Evolutionary conservation across 2,113 vertebrate species (phyloP).

Genomic region (Solea senegalensis): DNA sequence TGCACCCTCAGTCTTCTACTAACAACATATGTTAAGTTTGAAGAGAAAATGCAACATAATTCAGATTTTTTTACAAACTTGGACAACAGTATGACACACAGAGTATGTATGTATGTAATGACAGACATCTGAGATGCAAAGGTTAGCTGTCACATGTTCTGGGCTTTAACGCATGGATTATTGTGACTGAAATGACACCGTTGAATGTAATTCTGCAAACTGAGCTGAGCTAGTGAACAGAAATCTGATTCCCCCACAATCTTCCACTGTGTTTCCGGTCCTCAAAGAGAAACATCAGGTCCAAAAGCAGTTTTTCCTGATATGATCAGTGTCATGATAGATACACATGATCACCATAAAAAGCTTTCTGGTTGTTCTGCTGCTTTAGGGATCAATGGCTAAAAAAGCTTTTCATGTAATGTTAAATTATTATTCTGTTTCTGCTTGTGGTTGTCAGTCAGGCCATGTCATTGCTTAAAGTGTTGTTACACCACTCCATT

Average conservation of each 20-base stretch:
- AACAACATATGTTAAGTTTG: no score
- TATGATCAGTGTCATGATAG: conserved; percentile 1
- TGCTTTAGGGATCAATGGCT: conserved; percentile 12
- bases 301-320: neutral
- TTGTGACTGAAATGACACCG: neutral
- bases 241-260: neutral
- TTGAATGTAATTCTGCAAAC: neutral
- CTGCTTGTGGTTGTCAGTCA: no score
- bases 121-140: neutral
- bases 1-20: no score
- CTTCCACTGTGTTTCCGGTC: neutral
- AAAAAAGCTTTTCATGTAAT: neutral
- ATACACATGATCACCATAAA: conserved; percentile 20
- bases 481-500: no score
- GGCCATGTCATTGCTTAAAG: no score
- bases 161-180: neutral
- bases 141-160: neutral
- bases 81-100: no score
- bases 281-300: no score
- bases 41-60: no score
- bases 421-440: no score
- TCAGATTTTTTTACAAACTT: no score
- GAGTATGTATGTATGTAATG: neutral
- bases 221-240: neutral
- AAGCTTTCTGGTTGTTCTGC: neutral